These are phyloP conservation scores for Bos taurus DNA, from an alignment of 2,113 vertebrate genomes.

Conservation along the genomic window DNA sequence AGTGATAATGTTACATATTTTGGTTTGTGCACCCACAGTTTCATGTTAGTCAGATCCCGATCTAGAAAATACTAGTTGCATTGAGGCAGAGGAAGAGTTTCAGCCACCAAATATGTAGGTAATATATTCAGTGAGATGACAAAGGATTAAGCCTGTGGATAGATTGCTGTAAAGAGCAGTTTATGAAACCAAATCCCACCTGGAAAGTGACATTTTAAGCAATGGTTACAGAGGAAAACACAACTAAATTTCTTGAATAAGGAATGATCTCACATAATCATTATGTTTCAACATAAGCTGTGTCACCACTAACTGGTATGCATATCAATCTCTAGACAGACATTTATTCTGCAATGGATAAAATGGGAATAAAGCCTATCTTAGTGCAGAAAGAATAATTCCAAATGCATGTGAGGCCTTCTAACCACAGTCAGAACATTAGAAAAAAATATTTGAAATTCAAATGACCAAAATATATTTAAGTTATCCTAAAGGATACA, in stretches of 20 bases:
- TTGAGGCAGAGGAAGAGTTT: background rate
- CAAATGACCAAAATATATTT: background rate
- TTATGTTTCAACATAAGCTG: background rate
- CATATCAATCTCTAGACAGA: background rate
- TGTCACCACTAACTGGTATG: background rate
- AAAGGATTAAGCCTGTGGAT: background rate
- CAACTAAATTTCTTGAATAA: constrained; percentile 8
- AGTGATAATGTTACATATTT: background rate
- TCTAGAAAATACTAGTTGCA: background rate
- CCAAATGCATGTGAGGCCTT: background rate
- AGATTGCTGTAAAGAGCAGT: background rate
- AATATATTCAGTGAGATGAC: background rate
- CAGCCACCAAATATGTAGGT: background rate
- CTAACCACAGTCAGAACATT: background rate
- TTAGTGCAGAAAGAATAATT: background rate
- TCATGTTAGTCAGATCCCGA: background rate
- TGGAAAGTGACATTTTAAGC: background rate
- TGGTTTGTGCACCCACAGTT: background rate
- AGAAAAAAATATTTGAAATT: background rate
- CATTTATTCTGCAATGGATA: background rate
- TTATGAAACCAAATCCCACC: background rate
- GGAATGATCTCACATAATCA: constrained; percentile 4
- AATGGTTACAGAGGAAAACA: background rate
- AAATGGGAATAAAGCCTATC: background rate
- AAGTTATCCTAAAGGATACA: background rate